phyloP scores from a whole-genome alignment of 2,113 vertebrate genomes.

The Rhinopomastus cyanomelas region DNA sequence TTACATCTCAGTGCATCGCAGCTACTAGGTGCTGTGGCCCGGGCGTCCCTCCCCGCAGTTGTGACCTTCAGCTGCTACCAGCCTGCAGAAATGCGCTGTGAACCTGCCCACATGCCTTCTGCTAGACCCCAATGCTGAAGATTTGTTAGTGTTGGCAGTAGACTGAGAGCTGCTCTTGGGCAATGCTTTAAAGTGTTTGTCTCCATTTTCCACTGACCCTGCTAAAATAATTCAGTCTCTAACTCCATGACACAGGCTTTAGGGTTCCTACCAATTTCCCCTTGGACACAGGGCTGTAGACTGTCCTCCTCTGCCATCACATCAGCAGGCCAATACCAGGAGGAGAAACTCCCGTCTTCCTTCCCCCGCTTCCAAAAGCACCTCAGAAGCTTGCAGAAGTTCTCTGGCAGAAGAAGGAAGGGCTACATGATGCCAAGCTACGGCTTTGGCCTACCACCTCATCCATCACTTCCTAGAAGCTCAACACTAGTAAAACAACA shows the following conservation, averaged over 20 bases:
- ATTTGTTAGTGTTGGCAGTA: slow-evolving; percentile 1
- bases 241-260: not conserved
- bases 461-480: slow-evolving; percentile 53
- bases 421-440: not conserved
- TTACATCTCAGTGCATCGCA: not conserved
- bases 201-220: slow-evolving; percentile 37
- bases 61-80: not conserved
- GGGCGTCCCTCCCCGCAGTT: not conserved
- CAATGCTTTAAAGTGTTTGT: slow-evolving; percentile 19
- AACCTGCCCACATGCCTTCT: not conserved
- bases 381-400: not conserved
- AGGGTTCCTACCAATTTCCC: not conserved
- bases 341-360: not conserved
- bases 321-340: not conserved
- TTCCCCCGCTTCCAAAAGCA: not conserved
- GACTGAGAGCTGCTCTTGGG: slow-evolving; percentile 4
- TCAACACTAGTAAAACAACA: slow-evolving; percentile 14
- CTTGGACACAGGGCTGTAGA: rapidly evolving
- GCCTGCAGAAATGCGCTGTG: not conserved
- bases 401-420: not conserved
- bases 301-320: not conserved
- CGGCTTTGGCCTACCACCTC: not conserved
- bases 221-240: not conserved
- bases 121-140: not conserved
- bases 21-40: not conserved